These are phyloP conservation scores for Hippocampus zosterae DNA, from an alignment of 2,113 vertebrate species.

Conservation along the genomic window DNA sequence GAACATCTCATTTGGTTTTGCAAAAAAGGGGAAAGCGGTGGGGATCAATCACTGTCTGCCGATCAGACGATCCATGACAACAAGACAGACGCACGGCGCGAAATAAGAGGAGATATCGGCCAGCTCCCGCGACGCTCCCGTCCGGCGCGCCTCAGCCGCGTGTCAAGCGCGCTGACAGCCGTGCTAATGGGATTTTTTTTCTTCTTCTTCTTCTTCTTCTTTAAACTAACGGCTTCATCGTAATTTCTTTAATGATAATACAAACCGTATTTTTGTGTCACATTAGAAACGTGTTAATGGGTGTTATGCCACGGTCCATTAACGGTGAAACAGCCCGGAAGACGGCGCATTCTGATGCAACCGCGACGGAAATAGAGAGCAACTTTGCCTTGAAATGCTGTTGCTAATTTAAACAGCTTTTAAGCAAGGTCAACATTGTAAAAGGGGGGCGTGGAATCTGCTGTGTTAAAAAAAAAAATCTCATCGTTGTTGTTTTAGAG, in stretches of 20 bases:
- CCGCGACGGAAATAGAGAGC: constrained; percentile 23
- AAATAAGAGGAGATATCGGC: constrained; percentile 69
- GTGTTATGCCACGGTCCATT: constrained; percentile 70
- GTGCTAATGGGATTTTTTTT: constrained; percentile 73
- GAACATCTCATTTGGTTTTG: constrained; percentile 31
- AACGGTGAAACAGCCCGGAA: constrained; percentile 52
- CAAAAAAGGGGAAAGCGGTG: constrained; percentile 10
- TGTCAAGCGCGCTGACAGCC: constrained; percentile 72
- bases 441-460: neutral
- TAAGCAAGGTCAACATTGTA: neutral
- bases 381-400: neutral
- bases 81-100: constrained; percentile 66
- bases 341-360: constrained; percentile 45
- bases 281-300: constrained; percentile 75
- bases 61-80: constrained; percentile 64
- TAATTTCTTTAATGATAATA: constrained; percentile 75
- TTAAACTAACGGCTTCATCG: constrained; percentile 57
- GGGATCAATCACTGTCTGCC: constrained; percentile 55
- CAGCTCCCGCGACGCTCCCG: constrained; percentile 70
- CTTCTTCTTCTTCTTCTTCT: constrained; percentile 17
- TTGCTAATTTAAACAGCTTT: neutral
- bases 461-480: too few relatives aligned
- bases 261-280: constrained; percentile 73
- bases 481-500: too few relatives aligned
- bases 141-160: constrained; percentile 63